These are phyloP conservation scores for Geodia barretti DNA, from an alignment of 37 sponge, comb jelly and placozoan species.

Conservation along the genomic window DNA sequence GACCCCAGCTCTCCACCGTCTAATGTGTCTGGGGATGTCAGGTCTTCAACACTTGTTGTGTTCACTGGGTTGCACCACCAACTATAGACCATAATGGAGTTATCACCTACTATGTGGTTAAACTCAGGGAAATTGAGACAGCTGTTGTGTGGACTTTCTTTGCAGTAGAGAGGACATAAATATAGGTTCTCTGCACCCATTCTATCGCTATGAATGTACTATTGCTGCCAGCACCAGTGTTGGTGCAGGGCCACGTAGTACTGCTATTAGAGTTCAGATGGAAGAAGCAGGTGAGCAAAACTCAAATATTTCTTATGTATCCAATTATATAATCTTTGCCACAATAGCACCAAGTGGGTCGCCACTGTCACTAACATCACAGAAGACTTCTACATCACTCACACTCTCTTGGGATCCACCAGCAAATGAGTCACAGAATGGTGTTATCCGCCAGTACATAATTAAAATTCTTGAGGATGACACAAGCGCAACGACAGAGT, in stretches of 20 bases:
- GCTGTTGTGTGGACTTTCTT: slow-evolving; percentile 4
- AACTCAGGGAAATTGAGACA: slow-evolving; percentile 9
- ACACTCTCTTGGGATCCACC: slow-evolving; percentile 26
- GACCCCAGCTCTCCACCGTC: slow-evolving; percentile 2
- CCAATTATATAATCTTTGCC: too few species aligned
- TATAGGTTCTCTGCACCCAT: slow-evolving; percentile 18
- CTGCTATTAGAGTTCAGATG: not conserved
- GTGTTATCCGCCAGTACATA: slow-evolving; percentile 27
- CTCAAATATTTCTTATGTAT: too few species aligned
- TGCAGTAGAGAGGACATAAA: slow-evolving; percentile 13
- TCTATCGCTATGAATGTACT: slow-evolving; percentile 13
- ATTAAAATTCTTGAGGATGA: slow-evolving; percentile 28
- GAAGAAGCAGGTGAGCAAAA: not conserved
- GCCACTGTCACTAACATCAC: not conserved
- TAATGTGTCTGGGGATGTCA: not conserved
- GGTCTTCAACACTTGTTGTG: not conserved
- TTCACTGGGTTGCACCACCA: slow-evolving; percentile 19
- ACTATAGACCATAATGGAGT: slow-evolving; percentile 11
- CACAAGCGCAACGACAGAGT: not conserved
- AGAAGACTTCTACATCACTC: slow-evolving; percentile 4
- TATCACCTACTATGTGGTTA: slow-evolving; percentile 6
- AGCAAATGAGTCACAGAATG: slow-evolving; percentile 26
- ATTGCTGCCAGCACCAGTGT: slow-evolving; percentile 19
- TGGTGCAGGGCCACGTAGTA: slow-evolving; percentile 18
- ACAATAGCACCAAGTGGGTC: not conserved